A percentile compares a stretch with the other conserved stretches of the same genome.
Conservation (phyloP, 1,140 invertebrate species). For the Drosophila subobscura region DNA sequence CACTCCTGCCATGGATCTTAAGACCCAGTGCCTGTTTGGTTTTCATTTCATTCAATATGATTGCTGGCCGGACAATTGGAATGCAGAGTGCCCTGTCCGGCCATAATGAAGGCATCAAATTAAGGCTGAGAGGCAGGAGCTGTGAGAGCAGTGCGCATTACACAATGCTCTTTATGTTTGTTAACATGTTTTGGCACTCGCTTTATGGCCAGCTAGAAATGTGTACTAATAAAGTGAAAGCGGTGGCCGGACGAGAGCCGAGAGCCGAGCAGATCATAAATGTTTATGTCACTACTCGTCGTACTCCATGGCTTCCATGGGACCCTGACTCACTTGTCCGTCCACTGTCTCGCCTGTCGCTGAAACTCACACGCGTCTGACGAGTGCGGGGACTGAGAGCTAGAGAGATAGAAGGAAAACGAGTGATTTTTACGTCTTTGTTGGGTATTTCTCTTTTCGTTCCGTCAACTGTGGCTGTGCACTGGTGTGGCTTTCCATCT, state of each 20-base stretch:
- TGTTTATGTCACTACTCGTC: conserved; percentile 56
- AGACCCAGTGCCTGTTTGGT: background rate
- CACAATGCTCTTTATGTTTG: conserved; percentile 34
- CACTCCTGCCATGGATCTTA: background rate
- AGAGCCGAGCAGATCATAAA: conserved; percentile 58
- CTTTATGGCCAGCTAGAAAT: conserved; percentile 50
- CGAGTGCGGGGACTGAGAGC: too few relatives aligned
- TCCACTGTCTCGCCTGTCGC: background rate
- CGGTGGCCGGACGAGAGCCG: conserved; percentile 35
- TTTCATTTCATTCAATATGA: conserved; percentile 27
- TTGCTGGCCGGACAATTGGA: conserved; percentile 21
- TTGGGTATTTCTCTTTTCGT: background rate
- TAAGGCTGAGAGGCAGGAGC: conserved; percentile 17
- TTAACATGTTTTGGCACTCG: conserved; percentile 45
- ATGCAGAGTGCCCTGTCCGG: conserved; percentile 20
- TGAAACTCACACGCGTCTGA: too few relatives aligned
- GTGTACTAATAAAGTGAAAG: conserved; percentile 53
- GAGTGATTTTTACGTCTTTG: conserved; percentile 12
- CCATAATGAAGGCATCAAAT: conserved; percentile 52
- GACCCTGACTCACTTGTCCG: conserved; percentile 29
- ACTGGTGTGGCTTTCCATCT: conserved; percentile 49
- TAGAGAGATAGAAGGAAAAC: background rate
- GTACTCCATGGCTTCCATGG: conserved; percentile 17
- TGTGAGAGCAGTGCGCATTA: conserved; percentile 18
- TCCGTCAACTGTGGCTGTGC: background rate